phyloP scores from a whole-genome alignment of 2,888 invertebrate genomes.

The Monopis laevigella region DNA sequence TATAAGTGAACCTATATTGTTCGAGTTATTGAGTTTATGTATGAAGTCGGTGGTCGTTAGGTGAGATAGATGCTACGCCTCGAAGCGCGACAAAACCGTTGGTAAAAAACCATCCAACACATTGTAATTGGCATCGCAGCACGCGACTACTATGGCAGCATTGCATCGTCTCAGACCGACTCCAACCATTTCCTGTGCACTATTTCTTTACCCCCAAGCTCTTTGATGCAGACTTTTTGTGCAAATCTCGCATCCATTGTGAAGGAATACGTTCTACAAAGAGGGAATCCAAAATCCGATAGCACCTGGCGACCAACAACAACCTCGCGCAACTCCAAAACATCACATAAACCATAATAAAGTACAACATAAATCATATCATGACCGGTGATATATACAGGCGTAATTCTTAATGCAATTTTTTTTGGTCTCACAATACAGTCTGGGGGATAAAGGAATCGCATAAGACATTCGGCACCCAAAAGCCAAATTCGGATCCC shows the following conservation, averaged over 20 bases:
- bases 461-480: slow-evolving; percentile 57
- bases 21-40: no score
- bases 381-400: slow-evolving; percentile 45
- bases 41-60: no score
- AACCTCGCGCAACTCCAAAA: slow-evolving; percentile 25
- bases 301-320: slow-evolving; percentile 54
- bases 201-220: slow-evolving; percentile 33
- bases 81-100: no score
- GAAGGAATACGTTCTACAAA: slow-evolving; percentile 31
- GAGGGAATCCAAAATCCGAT: slow-evolving; percentile 38
- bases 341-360: slow-evolving; percentile 31
- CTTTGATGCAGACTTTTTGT: slow-evolving; percentile 53
- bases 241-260: slow-evolving; percentile 54
- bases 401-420: slow-evolving; percentile 42
- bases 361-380: slow-evolving; percentile 41
- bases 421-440: slow-evolving; percentile 35
- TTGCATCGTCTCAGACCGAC: no score
- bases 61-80: no score
- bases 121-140: no score
- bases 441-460: slow-evolving; percentile 33
- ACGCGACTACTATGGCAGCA: slow-evolving; percentile 11
- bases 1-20: no score
- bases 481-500: slow-evolving; percentile 49
- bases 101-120: no score
- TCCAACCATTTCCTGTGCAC: slow-evolving; percentile 35